phyloP scores from a whole-genome alignment of 1,140 invertebrate genomes.

The Drosophila athabasca region DNA sequence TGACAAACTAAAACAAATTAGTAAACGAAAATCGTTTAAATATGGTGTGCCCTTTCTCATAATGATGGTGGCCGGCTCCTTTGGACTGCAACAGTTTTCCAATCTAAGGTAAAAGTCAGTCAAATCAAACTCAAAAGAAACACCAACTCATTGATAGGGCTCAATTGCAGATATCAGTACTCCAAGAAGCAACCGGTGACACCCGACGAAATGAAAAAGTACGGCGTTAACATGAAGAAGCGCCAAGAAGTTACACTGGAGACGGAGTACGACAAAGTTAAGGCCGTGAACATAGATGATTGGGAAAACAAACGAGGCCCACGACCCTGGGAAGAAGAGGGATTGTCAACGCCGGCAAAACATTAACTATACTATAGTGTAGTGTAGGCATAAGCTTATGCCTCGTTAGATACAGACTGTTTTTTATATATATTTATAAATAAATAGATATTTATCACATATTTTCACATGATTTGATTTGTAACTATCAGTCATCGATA shows the following conservation, averaged over 20 bases:
- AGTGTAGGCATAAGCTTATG: not conserved
- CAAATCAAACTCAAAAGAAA: not conserved
- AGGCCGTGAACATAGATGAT: constrained; percentile 89
- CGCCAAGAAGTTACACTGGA: constrained; percentile 88
- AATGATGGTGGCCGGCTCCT: constrained; percentile 88
- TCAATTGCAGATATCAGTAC: constrained; percentile 87
- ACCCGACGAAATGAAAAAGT: constrained; percentile 87
- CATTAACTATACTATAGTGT: constrained; percentile 37
- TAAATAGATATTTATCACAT: constrained; percentile 9
- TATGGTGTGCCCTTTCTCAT: constrained; percentile 88
- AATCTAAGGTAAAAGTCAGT: constrained; percentile 85
- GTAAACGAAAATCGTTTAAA: constrained; percentile 68
- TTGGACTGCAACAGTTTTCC: constrained; percentile 89
- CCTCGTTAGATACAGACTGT: constrained; percentile 14
- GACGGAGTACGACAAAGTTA: constrained; percentile 89
- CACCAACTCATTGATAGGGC: not conserved
- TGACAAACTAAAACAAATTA: constrained; percentile 66
- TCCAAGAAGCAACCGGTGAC: constrained; percentile 86
- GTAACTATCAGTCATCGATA: not conserved
- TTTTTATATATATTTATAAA: constrained; percentile 46
- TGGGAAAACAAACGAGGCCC: constrained; percentile 92
- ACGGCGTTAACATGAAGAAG: constrained; percentile 88
- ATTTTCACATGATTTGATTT: constrained; percentile 8
- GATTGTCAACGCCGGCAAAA: constrained; percentile 21
- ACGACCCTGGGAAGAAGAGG: constrained; percentile 90